phyloP scores from a whole-genome alignment of 2,797 vertebrate genomes.

The Liasis olivaceus region DNA sequence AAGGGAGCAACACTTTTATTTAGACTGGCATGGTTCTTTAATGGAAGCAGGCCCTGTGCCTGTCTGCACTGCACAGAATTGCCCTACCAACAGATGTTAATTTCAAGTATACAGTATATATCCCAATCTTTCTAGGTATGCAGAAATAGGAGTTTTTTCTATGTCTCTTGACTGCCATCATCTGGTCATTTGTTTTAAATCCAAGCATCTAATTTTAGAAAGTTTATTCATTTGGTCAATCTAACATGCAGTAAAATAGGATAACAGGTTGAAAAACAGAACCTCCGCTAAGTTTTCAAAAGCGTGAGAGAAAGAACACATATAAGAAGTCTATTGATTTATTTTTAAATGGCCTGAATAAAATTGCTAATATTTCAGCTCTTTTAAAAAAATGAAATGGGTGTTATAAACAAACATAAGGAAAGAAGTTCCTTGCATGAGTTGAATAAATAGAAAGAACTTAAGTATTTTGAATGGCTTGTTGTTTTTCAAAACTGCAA shows the following conservation, averaged over 20 bases:
- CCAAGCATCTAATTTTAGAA: background rate
- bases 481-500: background rate
- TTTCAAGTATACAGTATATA: background rate
- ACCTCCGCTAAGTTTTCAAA: background rate
- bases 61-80: background rate
- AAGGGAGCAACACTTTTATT: background rate
- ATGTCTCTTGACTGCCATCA: conserved; percentile 62
- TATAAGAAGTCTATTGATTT: background rate
- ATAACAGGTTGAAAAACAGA: background rate
- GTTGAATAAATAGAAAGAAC: background rate
- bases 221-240: background rate
- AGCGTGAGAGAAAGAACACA: conserved; percentile 1
- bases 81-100: background rate
- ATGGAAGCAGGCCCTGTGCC: background rate
- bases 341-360: conserved; percentile 20
- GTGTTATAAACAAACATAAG: background rate
- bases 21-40: background rate
- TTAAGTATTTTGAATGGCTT: background rate
- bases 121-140: background rate
- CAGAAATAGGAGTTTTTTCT: background rate
- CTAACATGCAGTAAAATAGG: background rate
- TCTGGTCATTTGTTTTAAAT: conserved; percentile 26
- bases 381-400: background rate
- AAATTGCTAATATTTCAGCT: background rate
- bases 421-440: background rate